These are phyloP conservation scores for Coleophora deauratella DNA, from an alignment of 2,888 invertebrate genomes.

Conservation along the genomic window DNA sequence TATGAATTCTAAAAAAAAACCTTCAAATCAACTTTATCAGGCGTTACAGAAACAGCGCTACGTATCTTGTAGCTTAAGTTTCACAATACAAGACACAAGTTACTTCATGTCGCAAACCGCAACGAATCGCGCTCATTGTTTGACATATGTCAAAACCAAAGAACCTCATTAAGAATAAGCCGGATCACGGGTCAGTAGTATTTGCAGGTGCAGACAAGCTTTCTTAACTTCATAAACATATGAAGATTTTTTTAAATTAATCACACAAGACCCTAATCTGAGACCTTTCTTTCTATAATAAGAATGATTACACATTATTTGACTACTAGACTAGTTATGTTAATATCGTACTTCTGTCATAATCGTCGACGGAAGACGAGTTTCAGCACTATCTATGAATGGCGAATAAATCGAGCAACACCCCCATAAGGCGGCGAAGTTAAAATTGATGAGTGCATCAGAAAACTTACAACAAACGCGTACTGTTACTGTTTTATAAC, in stretches of 20 bases:
- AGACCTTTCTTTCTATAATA: too few species aligned
- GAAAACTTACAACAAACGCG: too few species aligned
- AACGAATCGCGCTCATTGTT: slow-evolving; percentile 48
- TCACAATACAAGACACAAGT: slow-evolving; percentile 34
- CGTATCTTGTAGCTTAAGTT: slow-evolving; percentile 28
- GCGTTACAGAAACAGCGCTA: too few species aligned
- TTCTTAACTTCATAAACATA: too few species aligned
- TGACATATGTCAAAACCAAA: slow-evolving; percentile 36
- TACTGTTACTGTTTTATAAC: too few species aligned
- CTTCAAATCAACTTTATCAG: too few species aligned
- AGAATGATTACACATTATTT: slow-evolving; percentile 13
- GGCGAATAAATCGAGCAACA: slow-evolving; percentile 22
- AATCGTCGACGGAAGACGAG: slow-evolving; percentile 31
- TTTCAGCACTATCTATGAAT: slow-evolving; percentile 25
- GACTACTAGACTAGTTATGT: slow-evolving; percentile 37
- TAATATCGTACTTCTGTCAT: slow-evolving; percentile 28
- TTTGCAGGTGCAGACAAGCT: too few species aligned
- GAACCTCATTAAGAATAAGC: slow-evolving; percentile 22
- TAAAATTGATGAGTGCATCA: too few species aligned
- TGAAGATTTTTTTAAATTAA: too few species aligned
- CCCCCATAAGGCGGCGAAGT: background rate
- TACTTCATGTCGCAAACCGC: slow-evolving; percentile 40
- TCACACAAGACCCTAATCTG: too few species aligned
- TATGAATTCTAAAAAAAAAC: too few species aligned
- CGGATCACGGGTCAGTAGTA: slow-evolving; percentile 3